A percentile compares a stretch with the other conserved stretches of the same genome.
phyloP scores from a whole-genome alignment of 2,888 invertebrate genomes.

The Enchytraeus crypticus region DNA sequence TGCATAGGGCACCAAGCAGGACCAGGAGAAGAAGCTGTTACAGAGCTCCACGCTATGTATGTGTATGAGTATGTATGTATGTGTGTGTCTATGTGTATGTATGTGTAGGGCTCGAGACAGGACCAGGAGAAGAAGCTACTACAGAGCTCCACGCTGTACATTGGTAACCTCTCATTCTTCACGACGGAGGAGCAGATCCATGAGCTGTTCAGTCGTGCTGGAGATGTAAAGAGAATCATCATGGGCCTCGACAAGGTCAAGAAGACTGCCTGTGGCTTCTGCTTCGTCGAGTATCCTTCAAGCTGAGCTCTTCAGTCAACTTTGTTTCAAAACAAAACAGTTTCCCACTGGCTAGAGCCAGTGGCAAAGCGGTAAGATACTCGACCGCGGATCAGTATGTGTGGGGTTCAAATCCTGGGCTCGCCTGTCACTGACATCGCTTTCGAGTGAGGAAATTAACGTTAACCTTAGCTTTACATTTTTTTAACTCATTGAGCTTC shows the following conservation, averaged over 20 bases:
- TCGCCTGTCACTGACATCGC: too few species aligned
- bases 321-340: neutral
- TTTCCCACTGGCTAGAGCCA: too few species aligned
- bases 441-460: too few species aligned
- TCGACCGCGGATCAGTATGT: too few species aligned
- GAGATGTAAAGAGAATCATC: constrained; percentile 81
- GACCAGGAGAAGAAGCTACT: constrained; percentile 42
- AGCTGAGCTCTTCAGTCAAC: too few species aligned
- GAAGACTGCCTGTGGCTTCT: constrained; percentile 98
- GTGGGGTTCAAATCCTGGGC: too few species aligned
- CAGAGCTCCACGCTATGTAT: constrained; percentile 65
- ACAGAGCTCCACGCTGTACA: constrained; percentile 68
- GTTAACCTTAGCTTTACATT: neutral
- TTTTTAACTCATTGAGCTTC: neutral
- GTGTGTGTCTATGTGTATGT: too few species aligned
- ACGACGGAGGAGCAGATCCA: constrained; percentile 85
- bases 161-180: constrained; percentile 95
- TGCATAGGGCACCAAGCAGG: constrained; percentile 44
- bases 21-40: constrained; percentile 40
- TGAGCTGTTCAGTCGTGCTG: constrained; percentile 88
- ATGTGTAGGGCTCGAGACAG: constrained; percentile 39
- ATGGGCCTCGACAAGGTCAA: constrained; percentile 97
- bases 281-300: constrained; percentile 77
- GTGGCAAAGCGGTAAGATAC: too few species aligned
- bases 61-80: too few species aligned